These are phyloP conservation scores for Drosophila bocqueti DNA, from an alignment of 1,140 invertebrate species.

Conservation along the genomic window DNA sequence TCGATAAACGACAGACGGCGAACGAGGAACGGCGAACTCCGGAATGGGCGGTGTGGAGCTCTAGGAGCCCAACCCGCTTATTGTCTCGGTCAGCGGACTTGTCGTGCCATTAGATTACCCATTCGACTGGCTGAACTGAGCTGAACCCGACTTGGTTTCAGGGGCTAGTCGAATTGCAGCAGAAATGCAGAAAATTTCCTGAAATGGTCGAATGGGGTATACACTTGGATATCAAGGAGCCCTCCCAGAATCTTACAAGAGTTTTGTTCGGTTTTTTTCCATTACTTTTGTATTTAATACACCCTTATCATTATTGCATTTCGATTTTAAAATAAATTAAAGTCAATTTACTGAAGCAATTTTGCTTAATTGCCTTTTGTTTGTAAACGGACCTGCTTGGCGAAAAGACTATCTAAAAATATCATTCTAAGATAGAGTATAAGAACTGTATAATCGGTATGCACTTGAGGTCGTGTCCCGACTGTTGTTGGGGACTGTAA, in stretches of 20 bases:
- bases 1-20: slow-evolving; percentile 65
- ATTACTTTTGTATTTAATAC: too few species aligned
- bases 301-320: too few species aligned
- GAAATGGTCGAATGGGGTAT: neutral
- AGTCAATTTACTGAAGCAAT: neutral
- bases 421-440: neutral
- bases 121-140: slow-evolving; percentile 8
- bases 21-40: slow-evolving; percentile 15
- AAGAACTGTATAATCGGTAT: neutral
- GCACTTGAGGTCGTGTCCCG: slow-evolving; percentile 1
- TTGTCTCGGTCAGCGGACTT: slow-evolving; percentile 30
- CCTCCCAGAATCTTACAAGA: too few species aligned
- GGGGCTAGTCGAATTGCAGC: slow-evolving; percentile 63
- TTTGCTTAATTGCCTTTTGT: neutral
- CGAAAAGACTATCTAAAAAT: neutral
- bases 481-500: slow-evolving; percentile 5
- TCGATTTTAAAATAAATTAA: too few species aligned
- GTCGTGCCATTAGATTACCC: slow-evolving; percentile 11
- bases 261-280: too few species aligned
- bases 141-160: slow-evolving; percentile 36
- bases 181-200: neutral
- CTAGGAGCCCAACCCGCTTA: slow-evolving; percentile 46
- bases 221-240: neutral
- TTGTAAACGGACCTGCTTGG: neutral
- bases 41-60: slow-evolving; percentile 19